Conservation (phyloP, 2,113 vertebrate species). For the Aspidoscelis tigris region DNA sequence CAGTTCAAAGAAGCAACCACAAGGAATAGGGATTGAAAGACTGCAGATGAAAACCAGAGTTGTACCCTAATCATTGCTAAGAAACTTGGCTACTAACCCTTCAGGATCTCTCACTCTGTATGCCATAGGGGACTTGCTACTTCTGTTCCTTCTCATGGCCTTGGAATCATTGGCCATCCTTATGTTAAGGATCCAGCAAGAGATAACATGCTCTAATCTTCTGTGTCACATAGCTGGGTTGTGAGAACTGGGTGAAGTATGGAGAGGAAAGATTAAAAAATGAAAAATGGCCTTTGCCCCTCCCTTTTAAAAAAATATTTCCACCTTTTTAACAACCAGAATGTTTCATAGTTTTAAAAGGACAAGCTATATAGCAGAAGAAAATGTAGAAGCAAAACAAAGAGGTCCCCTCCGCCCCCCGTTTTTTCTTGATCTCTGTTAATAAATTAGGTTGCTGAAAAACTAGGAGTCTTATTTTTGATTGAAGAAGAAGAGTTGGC, state of each 20-base stretch:
- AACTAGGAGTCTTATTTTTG: background rate
- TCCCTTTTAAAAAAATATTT: background rate
- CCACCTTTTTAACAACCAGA: background rate
- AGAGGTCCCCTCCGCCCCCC: background rate
- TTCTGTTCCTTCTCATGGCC: background rate
- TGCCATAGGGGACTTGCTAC: background rate
- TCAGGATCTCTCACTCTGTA: background rate
- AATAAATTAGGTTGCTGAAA: background rate
- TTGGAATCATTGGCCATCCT: background rate
- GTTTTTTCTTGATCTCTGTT: background rate
- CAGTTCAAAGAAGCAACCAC: background rate
- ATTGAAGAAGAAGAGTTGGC: no score
- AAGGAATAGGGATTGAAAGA: background rate
- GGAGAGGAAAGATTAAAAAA: no score
- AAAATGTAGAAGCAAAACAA: background rate
- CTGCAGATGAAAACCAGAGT: background rate
- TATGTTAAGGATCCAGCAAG: background rate
- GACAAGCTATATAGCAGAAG: background rate
- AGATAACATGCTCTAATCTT: background rate
- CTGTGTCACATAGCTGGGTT: background rate
- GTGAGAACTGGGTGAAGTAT: background rate
- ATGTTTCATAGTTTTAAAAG: background rate
- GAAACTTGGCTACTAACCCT: background rate
- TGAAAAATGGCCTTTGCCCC: background rate
- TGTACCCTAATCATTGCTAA: background rate